A percentile compares a stretch with the other conserved stretches of the same genome.
Evolutionary conservation across 2,888 invertebrate genomes (phyloP).

Genomic region (Boloria euphrosyne): DNA sequence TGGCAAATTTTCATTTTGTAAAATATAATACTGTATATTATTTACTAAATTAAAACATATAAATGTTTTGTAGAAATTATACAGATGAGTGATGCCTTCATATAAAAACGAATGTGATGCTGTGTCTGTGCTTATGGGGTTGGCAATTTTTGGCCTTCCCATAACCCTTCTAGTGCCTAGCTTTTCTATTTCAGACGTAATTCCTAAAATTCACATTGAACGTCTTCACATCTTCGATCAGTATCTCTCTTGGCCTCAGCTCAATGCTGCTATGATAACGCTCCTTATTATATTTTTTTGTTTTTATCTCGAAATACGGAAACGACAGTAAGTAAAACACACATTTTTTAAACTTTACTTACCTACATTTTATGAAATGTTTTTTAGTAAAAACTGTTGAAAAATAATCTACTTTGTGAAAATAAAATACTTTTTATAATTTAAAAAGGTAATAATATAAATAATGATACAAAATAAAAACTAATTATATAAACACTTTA

Average conservation of each 20-base stretch:
- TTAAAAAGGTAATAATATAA: neutral
- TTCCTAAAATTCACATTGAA: conserved; percentile 64
- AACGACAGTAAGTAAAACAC: conserved; percentile 60
- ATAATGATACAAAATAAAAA: too few relatives aligned
- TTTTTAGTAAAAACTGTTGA: too few relatives aligned
- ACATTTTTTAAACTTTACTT: neutral
- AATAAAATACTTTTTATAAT: too few relatives aligned
- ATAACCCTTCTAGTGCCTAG: conserved; percentile 64
- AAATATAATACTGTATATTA: too few relatives aligned
- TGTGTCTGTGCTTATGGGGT: conserved; percentile 39
- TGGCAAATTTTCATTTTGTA: too few relatives aligned
- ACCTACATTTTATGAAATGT: neutral
- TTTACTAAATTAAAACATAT: neutral
- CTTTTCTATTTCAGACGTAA: conserved; percentile 65
- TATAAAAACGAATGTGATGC: conserved; percentile 42
- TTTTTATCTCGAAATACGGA: conserved; percentile 67
- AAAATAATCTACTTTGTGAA: too few relatives aligned
- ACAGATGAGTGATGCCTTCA: conserved; percentile 50
- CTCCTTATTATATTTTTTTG: conserved; percentile 61
- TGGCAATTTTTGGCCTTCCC: conserved; percentile 65
- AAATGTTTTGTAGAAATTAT: conserved; percentile 36
- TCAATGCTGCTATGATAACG: conserved; percentile 55
- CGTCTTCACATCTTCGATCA: conserved; percentile 60
- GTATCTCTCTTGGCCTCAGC: conserved; percentile 60
- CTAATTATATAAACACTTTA: too few relatives aligned